phyloP scores from a whole-genome alignment of 2,888 invertebrate species.

The Bimastos eiseni region DNA sequence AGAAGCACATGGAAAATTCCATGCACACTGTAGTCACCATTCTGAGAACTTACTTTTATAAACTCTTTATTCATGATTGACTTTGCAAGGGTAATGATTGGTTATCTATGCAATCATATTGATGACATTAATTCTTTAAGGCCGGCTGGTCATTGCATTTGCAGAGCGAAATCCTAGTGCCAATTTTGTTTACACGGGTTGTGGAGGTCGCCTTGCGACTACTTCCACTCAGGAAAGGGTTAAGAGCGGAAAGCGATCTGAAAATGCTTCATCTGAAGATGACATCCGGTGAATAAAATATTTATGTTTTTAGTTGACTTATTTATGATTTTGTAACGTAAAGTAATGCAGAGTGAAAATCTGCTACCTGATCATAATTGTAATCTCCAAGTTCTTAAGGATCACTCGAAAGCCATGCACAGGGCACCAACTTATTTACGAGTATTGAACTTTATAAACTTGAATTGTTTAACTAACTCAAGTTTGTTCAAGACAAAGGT shows the following conservation, averaged over 20 bases:
- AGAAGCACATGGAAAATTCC: neutral
- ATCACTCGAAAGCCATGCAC: too few relatives aligned
- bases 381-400: too few relatives aligned
- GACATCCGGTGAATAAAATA: constrained; percentile 22
- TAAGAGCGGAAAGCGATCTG: constrained; percentile 24
- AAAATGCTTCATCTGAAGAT: constrained; percentile 25
- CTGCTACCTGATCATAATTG: too few relatives aligned
- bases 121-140: neutral
- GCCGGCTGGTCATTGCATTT: neutral
- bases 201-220: constrained; percentile 54
- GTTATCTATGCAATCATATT: neutral
- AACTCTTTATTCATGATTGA: neutral
- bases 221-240: constrained; percentile 40
- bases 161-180: constrained; percentile 58
- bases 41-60: neutral
- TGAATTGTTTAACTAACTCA: too few relatives aligned
- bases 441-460: too few relatives aligned
- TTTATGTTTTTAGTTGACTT: neutral
- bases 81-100: neutral
- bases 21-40: neutral
- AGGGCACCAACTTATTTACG: too few relatives aligned
- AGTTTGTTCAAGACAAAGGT: too few relatives aligned
- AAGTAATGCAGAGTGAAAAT: too few relatives aligned
- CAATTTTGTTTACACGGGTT: constrained; percentile 58
- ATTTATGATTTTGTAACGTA: neutral